Base-by-base conservation (phyloP, 1,140 invertebrate genomes). In the Papilio machaon region DNA sequence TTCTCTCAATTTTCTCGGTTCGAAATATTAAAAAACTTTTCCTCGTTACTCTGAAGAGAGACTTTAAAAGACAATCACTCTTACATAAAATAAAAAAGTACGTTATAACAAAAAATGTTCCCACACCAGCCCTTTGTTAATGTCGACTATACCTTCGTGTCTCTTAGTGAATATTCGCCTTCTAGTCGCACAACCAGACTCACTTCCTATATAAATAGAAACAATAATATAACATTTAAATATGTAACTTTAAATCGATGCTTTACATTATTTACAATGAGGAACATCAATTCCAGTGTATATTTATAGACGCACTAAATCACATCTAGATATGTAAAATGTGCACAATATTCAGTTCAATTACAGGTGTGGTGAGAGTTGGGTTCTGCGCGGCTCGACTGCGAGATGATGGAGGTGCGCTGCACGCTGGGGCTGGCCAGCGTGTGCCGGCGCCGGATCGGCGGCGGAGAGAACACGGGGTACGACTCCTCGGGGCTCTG, bases 331-430 rank as follows among this genome's bases (percentile, higher is more conserved):
- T 74, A 2, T 47, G 10, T 76, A 13, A 60, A 77, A 78, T 30
- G 76, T 78, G 76, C 76, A n/a, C 43, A 52, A 76, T 7, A 60
- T 6, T 60, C 23, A 15, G 38, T 19, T 84, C 87, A 90, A 83
- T 97, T 98, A 98, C 97, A 98, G 95, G 97, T 97, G 87, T 98
- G 97, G 95, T 98, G 97, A 81, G 97, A 97, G 83, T 90, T 87
- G 64, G 95, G 95, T 83, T 96, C 96, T 54, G 96, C 96, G 84
- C 96, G 95, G 58, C 97, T 97, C n/a, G 96, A 96, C 82, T 96
- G 95, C 11, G 96, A 97, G 86, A 97, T 95, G 85, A 97, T 95
- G 30, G 96, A 97, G 77, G 96, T 95, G 46, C 96, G 94, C 60
- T 96, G 96, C 58, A 96, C 75, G 82, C 90, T 92, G 81, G 88